phyloP scores from a whole-genome alignment of 2,888 invertebrate species.

The Alloscopus bannaensis region DNA sequence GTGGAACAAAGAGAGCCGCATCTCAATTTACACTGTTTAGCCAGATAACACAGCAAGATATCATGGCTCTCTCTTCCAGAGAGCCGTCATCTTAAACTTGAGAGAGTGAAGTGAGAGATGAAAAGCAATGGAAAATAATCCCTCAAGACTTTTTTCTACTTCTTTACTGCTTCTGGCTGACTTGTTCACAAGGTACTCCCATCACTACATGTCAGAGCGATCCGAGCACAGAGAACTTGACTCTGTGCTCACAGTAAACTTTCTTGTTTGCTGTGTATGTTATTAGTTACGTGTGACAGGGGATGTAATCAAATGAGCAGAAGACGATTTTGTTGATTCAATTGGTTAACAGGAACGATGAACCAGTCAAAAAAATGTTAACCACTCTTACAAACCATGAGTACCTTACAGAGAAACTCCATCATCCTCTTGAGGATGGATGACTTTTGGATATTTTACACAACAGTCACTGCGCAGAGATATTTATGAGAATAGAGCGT shows the following conservation, averaged over 20 bases:
- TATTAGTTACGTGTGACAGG: neutral
- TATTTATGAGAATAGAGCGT: too few relatives aligned
- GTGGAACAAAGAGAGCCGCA: conserved; percentile 60
- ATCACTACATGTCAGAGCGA: too few relatives aligned
- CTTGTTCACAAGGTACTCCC: too few relatives aligned
- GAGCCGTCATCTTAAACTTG: conserved; percentile 26
- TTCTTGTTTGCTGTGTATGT: neutral
- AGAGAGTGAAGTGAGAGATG: neutral
- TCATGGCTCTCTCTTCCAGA: too few relatives aligned
- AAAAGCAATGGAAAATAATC: conserved; percentile 2
- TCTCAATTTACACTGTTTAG: conserved; percentile 60
- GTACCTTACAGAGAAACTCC: too few relatives aligned
- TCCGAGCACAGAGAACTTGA: too few relatives aligned
- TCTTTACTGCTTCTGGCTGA: neutral
- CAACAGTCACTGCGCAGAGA: too few relatives aligned
- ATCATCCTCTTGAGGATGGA: too few relatives aligned
- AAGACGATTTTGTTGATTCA: conserved; percentile 19
- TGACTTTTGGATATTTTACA: too few relatives aligned
- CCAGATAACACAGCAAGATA: conserved; percentile 61
- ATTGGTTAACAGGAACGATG: conserved; percentile 26
- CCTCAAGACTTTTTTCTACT: neutral
- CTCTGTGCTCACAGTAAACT: neutral
- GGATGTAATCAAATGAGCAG: neutral
- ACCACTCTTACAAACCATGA: too few relatives aligned
- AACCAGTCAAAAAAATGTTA: neutral